Evolutionary conservation across 2,797 vertebrate genomes (phyloP), one percentile per base, ranked within the genome.

Genomic region (Alcedo atthis): DNA sequence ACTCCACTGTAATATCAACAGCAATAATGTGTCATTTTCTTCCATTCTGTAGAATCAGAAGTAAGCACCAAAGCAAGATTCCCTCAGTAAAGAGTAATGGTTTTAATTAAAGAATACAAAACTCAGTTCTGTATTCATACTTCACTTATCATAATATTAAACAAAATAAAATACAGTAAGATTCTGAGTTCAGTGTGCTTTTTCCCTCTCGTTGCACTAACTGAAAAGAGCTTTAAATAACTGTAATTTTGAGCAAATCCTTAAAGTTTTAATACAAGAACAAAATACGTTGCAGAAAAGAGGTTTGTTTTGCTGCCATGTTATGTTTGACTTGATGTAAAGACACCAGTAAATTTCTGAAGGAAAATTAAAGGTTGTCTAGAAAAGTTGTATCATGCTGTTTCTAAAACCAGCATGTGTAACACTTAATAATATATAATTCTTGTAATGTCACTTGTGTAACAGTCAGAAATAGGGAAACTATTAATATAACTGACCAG

Each of bases 101-200:
- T 79, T 86, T 92, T 90, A 91, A 96, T 95, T 94, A 88, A 94
- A 75, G 85, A 32, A 55, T n/a, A 57, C 17, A 71, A 62, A 77
- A 40, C 61, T 80, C 58, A 69, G 55, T 68, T 87, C 51, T 70
- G 26, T 79, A 83, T 83, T 93, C 81, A 84, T 55, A 63, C 42
- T 22, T 77, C 7, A 7, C 32, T 81, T 55, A 70, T 43, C 24
- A n/a, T 15, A 10, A 37, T 70, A 80, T 49, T 87, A 74, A 61
- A 61, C 18, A 49, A 86, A 92, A 73, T 28, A 59, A 46, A 82
- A 45, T 21, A 54, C 63, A 81, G 66, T 22, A 54, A 83, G 9
- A 30, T 43, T 67, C 25, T 43, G 51, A 74, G 35, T 30, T 80
- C 62, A 45, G 8, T 16, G 8, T n/a, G 18, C 1, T 46, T 54